Conservation (phyloP, 2,797 vertebrate genomes). For the Diceros bicornis region DNA sequence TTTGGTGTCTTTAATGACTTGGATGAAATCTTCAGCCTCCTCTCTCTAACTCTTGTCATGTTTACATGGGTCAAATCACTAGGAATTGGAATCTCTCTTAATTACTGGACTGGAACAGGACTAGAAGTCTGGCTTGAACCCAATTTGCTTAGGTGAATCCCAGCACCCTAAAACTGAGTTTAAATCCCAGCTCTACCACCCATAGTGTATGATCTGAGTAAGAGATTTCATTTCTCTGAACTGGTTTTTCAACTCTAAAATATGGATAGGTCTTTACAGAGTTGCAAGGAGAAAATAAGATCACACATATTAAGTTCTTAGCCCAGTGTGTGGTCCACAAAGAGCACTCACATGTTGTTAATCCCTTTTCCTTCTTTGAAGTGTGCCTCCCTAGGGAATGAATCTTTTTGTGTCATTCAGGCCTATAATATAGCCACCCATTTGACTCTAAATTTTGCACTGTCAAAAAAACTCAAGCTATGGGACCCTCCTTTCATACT, state of each 20-base stretch:
- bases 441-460: constrained; percentile 13
- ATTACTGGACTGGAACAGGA: background rate
- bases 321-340: background rate
- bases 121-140: background rate
- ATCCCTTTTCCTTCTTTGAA: background rate
- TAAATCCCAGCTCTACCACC: background rate
- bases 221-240: constrained; percentile 26
- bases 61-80: background rate
- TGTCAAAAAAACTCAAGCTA: background rate
- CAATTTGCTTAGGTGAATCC: background rate
- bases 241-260: background rate
- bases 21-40: background rate
- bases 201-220: constrained; percentile 23
- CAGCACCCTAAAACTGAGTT: background rate
- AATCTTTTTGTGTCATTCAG: background rate
- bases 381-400: background rate
- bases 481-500: background rate
- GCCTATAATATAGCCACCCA: background rate
- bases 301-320: background rate
- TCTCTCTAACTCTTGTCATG: background rate
- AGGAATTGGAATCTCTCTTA: background rate
- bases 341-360: background rate
- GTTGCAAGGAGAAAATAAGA: background rate
- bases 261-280: background rate
- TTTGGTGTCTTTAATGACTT: background rate